Conservation (phyloP, 2,888 invertebrate species). For the Agonopterix heracliana region DNA sequence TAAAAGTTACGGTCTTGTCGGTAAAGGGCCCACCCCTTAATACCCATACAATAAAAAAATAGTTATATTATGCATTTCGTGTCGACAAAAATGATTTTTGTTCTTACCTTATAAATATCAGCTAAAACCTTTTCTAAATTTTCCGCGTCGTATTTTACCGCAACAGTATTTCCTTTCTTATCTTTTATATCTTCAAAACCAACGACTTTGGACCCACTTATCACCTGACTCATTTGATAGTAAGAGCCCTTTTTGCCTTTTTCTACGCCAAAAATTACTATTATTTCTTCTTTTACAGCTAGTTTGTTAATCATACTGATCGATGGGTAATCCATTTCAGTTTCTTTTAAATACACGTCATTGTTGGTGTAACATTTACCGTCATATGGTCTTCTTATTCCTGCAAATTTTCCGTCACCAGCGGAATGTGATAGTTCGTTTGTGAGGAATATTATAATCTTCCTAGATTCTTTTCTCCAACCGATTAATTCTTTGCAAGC, state of each 20-base stretch:
- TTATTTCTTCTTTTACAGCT: slow-evolving; percentile 33
- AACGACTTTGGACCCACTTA: slow-evolving; percentile 33
- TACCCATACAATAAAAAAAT: too few species aligned
- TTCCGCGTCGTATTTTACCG: not conserved
- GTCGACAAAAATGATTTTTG: not conserved
- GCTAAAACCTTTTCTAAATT: slow-evolving; percentile 25
- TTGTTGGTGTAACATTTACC: slow-evolving; percentile 79
- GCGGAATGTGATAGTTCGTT: slow-evolving; percentile 86
- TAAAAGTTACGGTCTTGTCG: too few species aligned
- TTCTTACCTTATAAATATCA: slow-evolving; percentile 41
- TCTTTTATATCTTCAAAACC: slow-evolving; percentile 6
- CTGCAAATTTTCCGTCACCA: slow-evolving; percentile 85
- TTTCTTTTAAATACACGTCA: slow-evolving; percentile 70
- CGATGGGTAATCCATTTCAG: slow-evolving; percentile 86
- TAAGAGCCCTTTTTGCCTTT: slow-evolving; percentile 19
- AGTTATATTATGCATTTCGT: too few species aligned
- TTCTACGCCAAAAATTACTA: slow-evolving; percentile 38
- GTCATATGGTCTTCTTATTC: slow-evolving; percentile 83
- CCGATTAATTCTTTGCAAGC: slow-evolving; percentile 82
- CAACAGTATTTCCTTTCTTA: not conserved
- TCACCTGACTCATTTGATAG: slow-evolving; percentile 16
- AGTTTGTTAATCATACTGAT: slow-evolving; percentile 79
- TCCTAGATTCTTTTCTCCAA: slow-evolving; percentile 86
- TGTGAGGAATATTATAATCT: slow-evolving; percentile 86
- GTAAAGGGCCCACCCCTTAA: too few species aligned